Base-by-base conservation (phyloP, 2,797 vertebrate species). In the Melopsittacus undulatus region DNA sequence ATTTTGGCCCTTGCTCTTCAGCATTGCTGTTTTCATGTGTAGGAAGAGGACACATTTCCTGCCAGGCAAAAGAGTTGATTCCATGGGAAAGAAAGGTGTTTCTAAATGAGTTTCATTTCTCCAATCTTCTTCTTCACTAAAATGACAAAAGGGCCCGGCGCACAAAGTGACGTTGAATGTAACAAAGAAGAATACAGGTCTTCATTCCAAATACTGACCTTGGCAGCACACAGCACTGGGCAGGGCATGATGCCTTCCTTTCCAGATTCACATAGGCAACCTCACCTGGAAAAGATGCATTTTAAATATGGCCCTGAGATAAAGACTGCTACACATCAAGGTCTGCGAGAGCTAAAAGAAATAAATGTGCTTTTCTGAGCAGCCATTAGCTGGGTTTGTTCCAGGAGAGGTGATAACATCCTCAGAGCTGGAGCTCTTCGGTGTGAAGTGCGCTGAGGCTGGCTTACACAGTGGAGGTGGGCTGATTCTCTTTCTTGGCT, bases 231-330 rank as follows among this genome's bases (percentile, higher is more conserved):
- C 20, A 13, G 51, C 56, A 38, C 10, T 14, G 89, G 20, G n/a
- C 52, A 76, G 64, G 21, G 9, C 32, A 40, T 7, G 63, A 87
- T 27, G 18, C 13, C 42, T 54, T 78, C 34, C 43, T 64, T 96
- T 96, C 74, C 77, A 68, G 92, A 96, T 89, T 93, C 48, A 86
- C 32, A n/a, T 5, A 77, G 48, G 62, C 30, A 89, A 59, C 32
- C 48, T 96, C 49, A 78, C 79, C 24, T 10, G 7, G 8, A 29
- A 95, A 93, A 91, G 73, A 83, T 3, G 5, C 30, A n/a, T 77
- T 90, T 92, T 77, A 76, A 46, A 40, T 54, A 34, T 32, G 64
- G 54, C 62, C 49, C 74, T 27, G 36, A 90, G 59, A 69, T 77
- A 93, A 92, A 94, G 90, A 38, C 48, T 68, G 52, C 42, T 63